Conservation (phyloP, 2,113 vertebrate species). For the Anarhynchus alexandrinus region DNA sequence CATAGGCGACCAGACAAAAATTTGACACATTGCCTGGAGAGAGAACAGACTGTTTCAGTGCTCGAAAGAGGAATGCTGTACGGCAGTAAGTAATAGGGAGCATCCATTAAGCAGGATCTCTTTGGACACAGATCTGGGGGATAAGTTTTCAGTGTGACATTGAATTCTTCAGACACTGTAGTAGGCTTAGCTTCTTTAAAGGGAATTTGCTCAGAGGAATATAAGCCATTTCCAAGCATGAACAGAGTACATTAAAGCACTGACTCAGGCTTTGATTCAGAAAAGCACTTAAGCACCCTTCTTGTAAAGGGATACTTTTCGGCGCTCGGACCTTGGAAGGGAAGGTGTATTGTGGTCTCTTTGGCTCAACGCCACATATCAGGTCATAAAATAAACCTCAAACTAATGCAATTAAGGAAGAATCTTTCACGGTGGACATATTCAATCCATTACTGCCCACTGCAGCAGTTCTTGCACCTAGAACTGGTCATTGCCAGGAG, state of each 20-base stretch:
- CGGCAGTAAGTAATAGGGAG: slow-evolving; percentile 44
- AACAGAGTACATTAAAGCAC: slow-evolving; percentile 49
- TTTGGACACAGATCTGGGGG: slow-evolving; percentile 46
- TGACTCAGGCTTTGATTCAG: slow-evolving; percentile 67
- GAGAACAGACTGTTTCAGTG: slow-evolving; percentile 36
- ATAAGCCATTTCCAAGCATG: slow-evolving; percentile 54
- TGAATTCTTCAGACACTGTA: slow-evolving; percentile 62
- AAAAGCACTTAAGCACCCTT: slow-evolving; percentile 66
- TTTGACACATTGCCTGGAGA: slow-evolving; percentile 8
- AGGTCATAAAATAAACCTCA: slow-evolving; percentile 44
- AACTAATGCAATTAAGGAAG: slow-evolving; percentile 30
- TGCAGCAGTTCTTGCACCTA: slow-evolving; percentile 31
- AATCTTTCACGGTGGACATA: slow-evolving; percentile 34
- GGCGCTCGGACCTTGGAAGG: slow-evolving; percentile 4
- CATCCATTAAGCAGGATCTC: slow-evolving; percentile 62
- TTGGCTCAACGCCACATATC: not conserved
- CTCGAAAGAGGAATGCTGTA: not conserved
- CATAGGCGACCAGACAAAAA: not conserved
- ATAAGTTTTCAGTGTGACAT: slow-evolving; percentile 60
- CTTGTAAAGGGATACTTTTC: slow-evolving; percentile 60
- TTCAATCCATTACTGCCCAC: slow-evolving; percentile 42
- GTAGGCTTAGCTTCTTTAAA: slow-evolving; percentile 47
- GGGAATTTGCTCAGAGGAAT: slow-evolving; percentile 51
- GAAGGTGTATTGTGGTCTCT: slow-evolving; percentile 47
- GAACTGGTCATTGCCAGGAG: not conserved